A percentile compares a stretch with the other conserved stretches of the same genome.
These are phyloP conservation scores for Drosophila carrolli DNA, from an alignment of 1,140 invertebrate genomes.

Conservation along the genomic window DNA sequence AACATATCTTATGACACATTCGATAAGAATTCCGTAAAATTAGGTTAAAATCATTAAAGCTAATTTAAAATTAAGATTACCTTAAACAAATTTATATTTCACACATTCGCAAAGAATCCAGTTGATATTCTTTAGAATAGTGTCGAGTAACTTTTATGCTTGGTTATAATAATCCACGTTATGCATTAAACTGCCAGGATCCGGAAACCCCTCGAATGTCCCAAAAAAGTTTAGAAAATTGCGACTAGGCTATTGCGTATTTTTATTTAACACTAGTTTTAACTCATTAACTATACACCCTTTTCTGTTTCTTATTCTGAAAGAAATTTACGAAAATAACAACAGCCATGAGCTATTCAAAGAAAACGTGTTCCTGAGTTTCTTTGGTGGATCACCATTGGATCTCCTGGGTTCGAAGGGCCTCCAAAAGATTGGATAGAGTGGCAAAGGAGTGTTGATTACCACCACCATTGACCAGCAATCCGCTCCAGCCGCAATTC, in stretches of 20 bases:
- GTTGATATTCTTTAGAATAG: neutral
- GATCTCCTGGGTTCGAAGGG: slow-evolving; percentile 51
- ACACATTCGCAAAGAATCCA: slow-evolving; percentile 1
- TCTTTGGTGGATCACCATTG: slow-evolving; percentile 48
- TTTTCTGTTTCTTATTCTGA: slow-evolving; percentile 13
- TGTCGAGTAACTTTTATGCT: neutral
- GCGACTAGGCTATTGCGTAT: neutral
- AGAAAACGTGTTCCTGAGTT: neutral
- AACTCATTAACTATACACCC: neutral
- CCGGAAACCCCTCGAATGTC: neutral
- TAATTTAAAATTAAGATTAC: neutral
- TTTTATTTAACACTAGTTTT: slow-evolving; percentile 12
- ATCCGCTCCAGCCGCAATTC: slow-evolving; percentile 90
- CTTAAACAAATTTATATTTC: too few species aligned
- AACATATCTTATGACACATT: too few species aligned
- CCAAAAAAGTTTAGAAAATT: neutral
- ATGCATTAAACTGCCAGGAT: neutral
- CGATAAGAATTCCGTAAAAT: too few species aligned
- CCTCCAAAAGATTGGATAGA: slow-evolving; percentile 43
- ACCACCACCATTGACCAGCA: slow-evolving; percentile 63
- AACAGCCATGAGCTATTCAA: slow-evolving; percentile 2
- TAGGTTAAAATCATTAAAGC: too few species aligned
- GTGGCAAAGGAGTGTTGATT: slow-evolving; percentile 42
- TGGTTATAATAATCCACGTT: neutral
- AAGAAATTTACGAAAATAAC: slow-evolving; percentile 8